Evolutionary conservation across 37 sponge, comb jelly and placozoan genomes (phyloP), one percentile per base, ranked within the genome.

Genomic region (Cliona cf. orientalis): DNA sequence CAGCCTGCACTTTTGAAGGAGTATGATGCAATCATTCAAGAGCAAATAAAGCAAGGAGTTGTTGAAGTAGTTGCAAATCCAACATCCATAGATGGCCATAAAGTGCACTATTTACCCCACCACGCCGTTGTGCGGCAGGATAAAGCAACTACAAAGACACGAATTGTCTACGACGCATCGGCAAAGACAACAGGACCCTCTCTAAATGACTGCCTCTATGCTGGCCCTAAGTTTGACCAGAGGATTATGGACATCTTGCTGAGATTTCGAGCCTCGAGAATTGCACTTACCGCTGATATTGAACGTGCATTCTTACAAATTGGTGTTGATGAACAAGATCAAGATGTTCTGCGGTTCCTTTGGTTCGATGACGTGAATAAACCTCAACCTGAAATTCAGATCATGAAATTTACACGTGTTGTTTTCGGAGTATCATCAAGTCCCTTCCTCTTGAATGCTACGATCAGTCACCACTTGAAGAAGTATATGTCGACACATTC

Each of bases 351-450:
- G 44, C 39, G 79, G 26, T 78, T 78, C 34, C 79, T 78, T 25
- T 78, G 66, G 79, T 33, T 58, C 9, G 75, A 75, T 33, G 75
- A 75, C 34, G 28, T 75, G 3, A 26, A 19, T 40, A 75, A 75
- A 34, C 17, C 28, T 17, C 36, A 56, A 21, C 78, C 78, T 2
- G 28, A 42, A 41, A 39, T 78, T 32, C 41, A 41, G 23, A 31
- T 43, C 31, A n/a, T 78, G 32, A 78, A 31, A 39, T 78, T 78
- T 46, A 62, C 78, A 23, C 26, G 78, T 0, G 65, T 78, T 7
- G 65, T 78, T 39, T 78, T 78, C 38, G 75, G 75, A 58, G 58
- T 75, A 19, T 75, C 75, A n/a, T 78, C 78, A 32, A 78, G 78
- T 39, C 66, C 65, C 44, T 78, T 64, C 32, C 65, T 78, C 22